phyloP scores from a whole-genome alignment of 2,797 vertebrate species.

The Gymnocypris eckloni region DNA sequence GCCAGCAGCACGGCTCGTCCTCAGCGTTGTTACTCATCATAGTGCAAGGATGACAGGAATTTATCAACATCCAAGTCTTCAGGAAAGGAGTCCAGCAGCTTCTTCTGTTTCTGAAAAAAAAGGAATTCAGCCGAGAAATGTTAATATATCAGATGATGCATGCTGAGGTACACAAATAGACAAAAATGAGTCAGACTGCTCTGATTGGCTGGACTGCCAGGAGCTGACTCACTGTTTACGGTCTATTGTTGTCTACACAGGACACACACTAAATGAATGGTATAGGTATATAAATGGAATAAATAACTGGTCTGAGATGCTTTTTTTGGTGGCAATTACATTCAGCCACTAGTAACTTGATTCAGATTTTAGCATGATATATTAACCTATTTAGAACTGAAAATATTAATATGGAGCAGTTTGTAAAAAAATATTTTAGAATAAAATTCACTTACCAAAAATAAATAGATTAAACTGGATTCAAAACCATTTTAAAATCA shows the following conservation, averaged over 20 bases:
- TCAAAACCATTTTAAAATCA: too few species aligned
- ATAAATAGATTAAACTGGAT: too few species aligned
- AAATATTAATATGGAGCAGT: neutral
- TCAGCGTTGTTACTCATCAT: conserved; percentile 86
- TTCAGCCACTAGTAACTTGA: neutral
- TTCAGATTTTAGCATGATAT: neutral
- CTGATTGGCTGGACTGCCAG: neutral
- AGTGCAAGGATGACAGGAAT: conserved; percentile 96
- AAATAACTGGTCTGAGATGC: neutral
- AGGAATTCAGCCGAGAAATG: neutral
- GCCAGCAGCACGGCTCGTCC: neutral
- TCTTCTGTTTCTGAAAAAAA: conserved; percentile 84
- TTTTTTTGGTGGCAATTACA: neutral
- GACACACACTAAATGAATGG: neutral
- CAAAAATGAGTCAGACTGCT: neutral
- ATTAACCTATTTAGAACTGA: neutral
- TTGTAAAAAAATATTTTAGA: too few species aligned
- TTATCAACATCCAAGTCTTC: conserved; percentile 97
- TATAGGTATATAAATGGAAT: neutral
- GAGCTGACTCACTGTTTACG: neutral
- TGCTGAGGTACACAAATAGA: neutral
- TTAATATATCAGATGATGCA: neutral
- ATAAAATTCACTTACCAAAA: too few species aligned
- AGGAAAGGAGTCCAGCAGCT: conserved; percentile 90
- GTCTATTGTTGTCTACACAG: neutral